Percentiles rank a stretch among this genome's conserved stretches.
These are phyloP conservation scores for Emberiza fucata DNA, from an alignment of 2,113 vertebrate genomes.

Conservation along the genomic window DNA sequence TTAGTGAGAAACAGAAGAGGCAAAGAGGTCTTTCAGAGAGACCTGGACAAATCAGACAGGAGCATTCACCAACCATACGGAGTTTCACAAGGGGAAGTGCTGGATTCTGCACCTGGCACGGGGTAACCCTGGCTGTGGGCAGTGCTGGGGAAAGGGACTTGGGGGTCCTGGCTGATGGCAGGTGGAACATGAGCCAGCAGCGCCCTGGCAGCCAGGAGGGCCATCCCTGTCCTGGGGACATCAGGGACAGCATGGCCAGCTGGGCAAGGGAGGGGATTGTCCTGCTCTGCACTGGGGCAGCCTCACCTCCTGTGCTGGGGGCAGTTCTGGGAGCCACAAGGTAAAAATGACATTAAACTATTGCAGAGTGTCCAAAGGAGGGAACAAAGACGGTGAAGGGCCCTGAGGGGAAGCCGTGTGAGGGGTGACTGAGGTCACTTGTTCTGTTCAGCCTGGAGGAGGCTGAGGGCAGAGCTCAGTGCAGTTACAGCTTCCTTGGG, in stretches of 20 bases:
- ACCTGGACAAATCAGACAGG: not conserved
- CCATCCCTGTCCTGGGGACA: not conserved
- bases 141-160: accelerated
- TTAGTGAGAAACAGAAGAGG: not conserved
- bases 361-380: accelerated
- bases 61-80: accelerated
- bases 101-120: not conserved
- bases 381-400: not conserved
- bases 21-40: not conserved
- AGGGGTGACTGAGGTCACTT: not conserved
- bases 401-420: not conserved
- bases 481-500: not conserved
- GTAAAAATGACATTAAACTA: accelerated
- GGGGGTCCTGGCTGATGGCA: accelerated
- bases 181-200: not conserved
- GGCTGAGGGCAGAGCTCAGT: not conserved
- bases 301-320: not conserved
- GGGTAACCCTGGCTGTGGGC: not conserved
- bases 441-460: not conserved
- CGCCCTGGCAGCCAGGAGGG: not conserved
- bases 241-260: not conserved
- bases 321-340: accelerated
- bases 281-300: not conserved
- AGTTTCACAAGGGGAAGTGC: not conserved
- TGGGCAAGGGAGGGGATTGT: not conserved